Conservation (phyloP, 2,113 vertebrate species). For the Apaloderma vittatum region DNA sequence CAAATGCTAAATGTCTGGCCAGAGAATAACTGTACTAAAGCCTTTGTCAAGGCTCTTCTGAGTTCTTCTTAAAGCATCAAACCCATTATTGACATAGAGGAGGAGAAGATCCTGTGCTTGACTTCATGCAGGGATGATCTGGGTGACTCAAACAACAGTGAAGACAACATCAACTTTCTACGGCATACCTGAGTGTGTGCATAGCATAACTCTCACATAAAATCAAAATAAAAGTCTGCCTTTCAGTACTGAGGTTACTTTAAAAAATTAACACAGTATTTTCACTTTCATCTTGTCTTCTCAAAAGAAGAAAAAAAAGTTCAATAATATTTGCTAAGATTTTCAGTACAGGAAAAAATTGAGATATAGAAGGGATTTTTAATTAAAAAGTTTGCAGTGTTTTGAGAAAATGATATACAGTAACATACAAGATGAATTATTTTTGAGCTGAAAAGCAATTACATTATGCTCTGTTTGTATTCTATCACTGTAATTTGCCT, state of each 20-base stretch:
- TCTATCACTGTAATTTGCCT: neutral
- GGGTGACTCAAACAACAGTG: neutral
- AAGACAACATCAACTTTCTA: neutral
- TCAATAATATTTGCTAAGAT: neutral
- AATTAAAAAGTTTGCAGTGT: neutral
- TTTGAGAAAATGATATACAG: neutral
- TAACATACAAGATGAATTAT: neutral
- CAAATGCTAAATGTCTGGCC: neutral
- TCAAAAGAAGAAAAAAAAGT: neutral
- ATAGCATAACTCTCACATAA: neutral
- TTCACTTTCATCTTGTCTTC: neutral
- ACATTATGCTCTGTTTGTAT: neutral
- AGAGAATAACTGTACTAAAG: neutral
- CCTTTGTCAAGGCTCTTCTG: neutral
- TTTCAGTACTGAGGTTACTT: neutral
- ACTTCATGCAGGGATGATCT: neutral
- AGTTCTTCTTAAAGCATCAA: neutral
- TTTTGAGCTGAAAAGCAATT: slow-evolving; percentile 20
- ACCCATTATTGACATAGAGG: neutral
- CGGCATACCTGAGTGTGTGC: neutral
- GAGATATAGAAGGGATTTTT: neutral
- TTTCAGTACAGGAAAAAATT: neutral
- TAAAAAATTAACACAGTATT: neutral
- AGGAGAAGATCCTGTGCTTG: neutral
- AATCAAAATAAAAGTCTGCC: neutral